These are phyloP conservation scores for Harpegnathos saltator DNA, from an alignment of 1,140 invertebrate genomes.

Conservation along the genomic window DNA sequence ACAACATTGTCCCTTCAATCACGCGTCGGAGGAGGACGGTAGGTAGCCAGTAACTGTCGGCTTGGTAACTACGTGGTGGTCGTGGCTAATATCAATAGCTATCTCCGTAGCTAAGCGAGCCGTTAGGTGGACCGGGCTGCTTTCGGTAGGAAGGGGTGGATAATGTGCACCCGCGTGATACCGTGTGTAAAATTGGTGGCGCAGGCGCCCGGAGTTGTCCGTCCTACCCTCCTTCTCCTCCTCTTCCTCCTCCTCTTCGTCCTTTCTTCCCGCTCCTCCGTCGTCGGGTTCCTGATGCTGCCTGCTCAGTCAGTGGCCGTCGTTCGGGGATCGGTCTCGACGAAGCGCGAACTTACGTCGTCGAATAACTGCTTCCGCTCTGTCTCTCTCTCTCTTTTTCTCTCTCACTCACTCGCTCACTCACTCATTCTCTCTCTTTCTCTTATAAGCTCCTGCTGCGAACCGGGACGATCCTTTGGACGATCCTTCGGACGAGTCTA, in stretches of 20 bases:
- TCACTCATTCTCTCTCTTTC: no score
- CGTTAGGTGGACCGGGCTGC: slow-evolving; percentile 34
- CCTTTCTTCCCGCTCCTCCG: slow-evolving; percentile 61
- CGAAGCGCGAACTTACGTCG: slow-evolving; percentile 30
- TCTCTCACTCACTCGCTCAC: neutral
- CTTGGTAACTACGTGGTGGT: slow-evolving; percentile 29
- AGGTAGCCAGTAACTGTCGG: slow-evolving; percentile 27
- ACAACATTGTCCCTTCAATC: slow-evolving; percentile 12
- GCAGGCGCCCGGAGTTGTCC: slow-evolving; percentile 72
- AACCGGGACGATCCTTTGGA: slow-evolving; percentile 9
- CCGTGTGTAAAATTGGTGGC: slow-evolving; percentile 79
- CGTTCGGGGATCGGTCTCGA: slow-evolving; percentile 63
- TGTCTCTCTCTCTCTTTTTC: neutral
- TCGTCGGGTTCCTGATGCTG: slow-evolving; percentile 68
- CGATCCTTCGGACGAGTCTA: slow-evolving; percentile 55
- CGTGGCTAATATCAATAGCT: slow-evolving; percentile 55
- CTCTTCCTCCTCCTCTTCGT: slow-evolving; percentile 63
- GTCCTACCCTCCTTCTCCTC: slow-evolving; percentile 59
- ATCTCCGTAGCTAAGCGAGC: slow-evolving; percentile 58
- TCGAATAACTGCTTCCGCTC: slow-evolving; percentile 5
- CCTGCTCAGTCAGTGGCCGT: slow-evolving; percentile 76
- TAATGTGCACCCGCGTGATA: slow-evolving; percentile 66
- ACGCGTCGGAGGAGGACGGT: neutral
- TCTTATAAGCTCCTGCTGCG: neutral
- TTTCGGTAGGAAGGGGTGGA: slow-evolving; percentile 52